Conservation (phyloP, 2,113 vertebrate species). For the Ptilonorhynchus violaceus region DNA sequence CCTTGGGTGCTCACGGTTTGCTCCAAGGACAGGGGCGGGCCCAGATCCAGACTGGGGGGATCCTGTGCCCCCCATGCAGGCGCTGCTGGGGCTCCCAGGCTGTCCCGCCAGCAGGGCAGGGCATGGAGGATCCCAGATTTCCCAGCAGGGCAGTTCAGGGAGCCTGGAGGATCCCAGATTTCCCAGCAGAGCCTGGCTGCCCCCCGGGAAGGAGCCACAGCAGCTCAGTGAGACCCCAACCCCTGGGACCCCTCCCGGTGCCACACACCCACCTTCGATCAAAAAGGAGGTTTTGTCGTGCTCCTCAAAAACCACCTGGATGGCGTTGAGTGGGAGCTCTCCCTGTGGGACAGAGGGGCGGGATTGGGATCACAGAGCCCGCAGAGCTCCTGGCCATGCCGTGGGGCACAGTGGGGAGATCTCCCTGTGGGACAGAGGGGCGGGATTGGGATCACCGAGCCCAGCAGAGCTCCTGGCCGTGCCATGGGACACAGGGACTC, state of each 20-base stretch:
- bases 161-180: too few species aligned
- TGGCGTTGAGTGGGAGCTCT: conserved; percentile 90
- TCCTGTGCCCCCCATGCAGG: neutral
- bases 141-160: neutral
- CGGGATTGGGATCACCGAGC: neutral
- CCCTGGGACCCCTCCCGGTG: neutral
- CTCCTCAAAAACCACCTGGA: conserved; percentile 86
- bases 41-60: neutral
- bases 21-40: neutral
- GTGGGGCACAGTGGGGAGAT: too few species aligned
- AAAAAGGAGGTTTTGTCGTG: conserved; percentile 87
- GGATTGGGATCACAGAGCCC: fast-evolving
- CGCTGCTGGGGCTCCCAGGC: neutral
- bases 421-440: neutral
- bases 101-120: neutral
- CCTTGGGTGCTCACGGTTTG: fast-evolving
- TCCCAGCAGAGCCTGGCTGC: neutral
- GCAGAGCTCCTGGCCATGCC: too few species aligned
- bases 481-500: neutral
- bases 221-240: neutral
- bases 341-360: conserved; percentile 73
- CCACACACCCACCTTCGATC: conserved; percentile 83
- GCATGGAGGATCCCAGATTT: fast-evolving
- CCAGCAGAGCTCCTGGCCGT: fast-evolving
- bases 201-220: neutral